These are phyloP conservation scores for Papilio gigon DNA, from an alignment of 2,888 invertebrate genomes.

Conservation along the genomic window DNA sequence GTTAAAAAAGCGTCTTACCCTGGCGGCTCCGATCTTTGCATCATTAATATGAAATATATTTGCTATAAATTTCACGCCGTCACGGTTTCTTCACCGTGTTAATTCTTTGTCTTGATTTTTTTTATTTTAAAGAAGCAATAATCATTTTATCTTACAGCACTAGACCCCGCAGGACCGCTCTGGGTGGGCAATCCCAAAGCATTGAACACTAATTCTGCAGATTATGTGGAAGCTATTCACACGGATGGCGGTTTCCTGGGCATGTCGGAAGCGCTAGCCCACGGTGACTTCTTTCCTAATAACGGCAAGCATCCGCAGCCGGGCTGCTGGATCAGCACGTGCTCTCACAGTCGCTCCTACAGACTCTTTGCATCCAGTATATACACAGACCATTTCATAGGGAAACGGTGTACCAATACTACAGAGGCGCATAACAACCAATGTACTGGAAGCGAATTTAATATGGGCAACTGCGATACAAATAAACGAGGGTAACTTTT, in stretches of 20 bases:
- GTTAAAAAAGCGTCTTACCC: too few relatives aligned
- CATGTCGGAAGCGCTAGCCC: conserved; percentile 53
- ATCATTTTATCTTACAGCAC: conserved; percentile 14
- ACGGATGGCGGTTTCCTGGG: conserved; percentile 63
- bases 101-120: conserved; percentile 1
- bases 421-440: conserved; percentile 50
- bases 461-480: conserved; percentile 60
- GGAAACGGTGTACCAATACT: conserved; percentile 54
- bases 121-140: background rate
- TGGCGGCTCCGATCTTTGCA: too few relatives aligned
- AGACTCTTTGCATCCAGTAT: conserved; percentile 61
- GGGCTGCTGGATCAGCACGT: conserved; percentile 59
- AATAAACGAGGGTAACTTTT: conserved; percentile 57
- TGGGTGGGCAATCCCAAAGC: conserved; percentile 56
- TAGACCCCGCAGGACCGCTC: conserved; percentile 63
- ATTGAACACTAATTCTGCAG: conserved; percentile 52
- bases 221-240: conserved; percentile 66
- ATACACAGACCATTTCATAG: conserved; percentile 56
- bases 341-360: conserved; percentile 62
- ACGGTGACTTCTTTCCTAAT: conserved; percentile 67
- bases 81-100: background rate
- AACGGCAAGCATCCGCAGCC: conserved; percentile 65
- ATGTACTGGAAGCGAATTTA: conserved; percentile 52
- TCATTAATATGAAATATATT: too few relatives aligned
- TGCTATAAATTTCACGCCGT: background rate